Base-by-base conservation (phyloP, 2,888 invertebrate species). In the Heterodera filipjevi region DNA sequence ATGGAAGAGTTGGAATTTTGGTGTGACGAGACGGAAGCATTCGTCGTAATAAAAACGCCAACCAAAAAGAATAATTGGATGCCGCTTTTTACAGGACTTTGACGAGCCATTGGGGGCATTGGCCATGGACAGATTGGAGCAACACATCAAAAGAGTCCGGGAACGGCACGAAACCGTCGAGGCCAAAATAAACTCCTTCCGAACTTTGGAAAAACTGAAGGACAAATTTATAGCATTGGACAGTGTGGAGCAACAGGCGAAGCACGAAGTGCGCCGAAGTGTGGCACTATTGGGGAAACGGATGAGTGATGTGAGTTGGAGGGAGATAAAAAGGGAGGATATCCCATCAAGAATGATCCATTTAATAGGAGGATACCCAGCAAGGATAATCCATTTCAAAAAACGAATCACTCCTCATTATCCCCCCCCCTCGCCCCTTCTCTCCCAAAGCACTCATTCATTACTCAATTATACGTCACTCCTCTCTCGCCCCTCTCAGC, bases 1-100 rank as follows among this genome's bases (percentile, higher is more conserved):
- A 87, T 90, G 87, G 90, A 90, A 80, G 89, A 90, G 59, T 81
- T 90, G 77, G 89, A 89, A 80, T 89, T 88, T 82, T 90, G 90
- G 90, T 87, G 90, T 77, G 90, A 90, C 79, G 90, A 90, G 83
- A 89, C 89, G 10, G 90, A 90, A 78, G 87, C 87, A 80, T 84
- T 90, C 66, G 81, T 90, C 27, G 82, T 84, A 39, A 66, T 64
- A 22, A 64, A 6, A 12, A 12, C 39, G 12, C 39, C 6, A 39
- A 39, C 39, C 39, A 12, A 39, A 39, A 0, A 6, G 2, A 39
- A 39, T 12, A 39, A 39, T 2, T 2, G 1, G 12, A 6, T 39
- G 39, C 12, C n/a, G 22, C 49, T 22, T 30, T 22, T 35, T 76
- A 19, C 70, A 70, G 70, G 70, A 77, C 3, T 46, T 39, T 46